A percentile compares a stretch with the other conserved stretches of the same genome.
phyloP scores from a whole-genome alignment of 2,797 vertebrate genomes.

The Adrianichthys oophorus region DNA sequence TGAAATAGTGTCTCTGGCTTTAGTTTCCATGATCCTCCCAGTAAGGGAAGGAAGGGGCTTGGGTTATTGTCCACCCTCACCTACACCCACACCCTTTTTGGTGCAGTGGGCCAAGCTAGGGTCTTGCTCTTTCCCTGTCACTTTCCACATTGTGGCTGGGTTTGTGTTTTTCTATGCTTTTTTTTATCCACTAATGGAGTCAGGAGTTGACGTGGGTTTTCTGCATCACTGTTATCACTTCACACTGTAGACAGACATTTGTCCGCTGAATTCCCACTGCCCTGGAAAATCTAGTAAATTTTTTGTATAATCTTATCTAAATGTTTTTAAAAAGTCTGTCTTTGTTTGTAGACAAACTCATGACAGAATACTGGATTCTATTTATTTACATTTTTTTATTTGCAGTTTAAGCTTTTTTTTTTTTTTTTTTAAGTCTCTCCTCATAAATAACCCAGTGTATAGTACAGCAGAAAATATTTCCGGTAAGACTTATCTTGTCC shows the following conservation, averaged over 20 bases:
- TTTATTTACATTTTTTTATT: no score
- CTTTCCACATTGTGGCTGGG: constrained; percentile 49
- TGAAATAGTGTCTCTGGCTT: constrained; percentile 36
- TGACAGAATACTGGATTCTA: no score
- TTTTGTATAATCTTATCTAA: background rate
- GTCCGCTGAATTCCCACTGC: no score
- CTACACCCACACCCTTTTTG: constrained; percentile 56
- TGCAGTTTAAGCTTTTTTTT: no score
- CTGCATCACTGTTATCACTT: background rate
- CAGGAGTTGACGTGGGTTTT: background rate
- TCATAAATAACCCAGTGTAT: no score
- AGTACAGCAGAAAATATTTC: no score
- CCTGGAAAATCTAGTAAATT: background rate
- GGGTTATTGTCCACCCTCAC: constrained; percentile 39
- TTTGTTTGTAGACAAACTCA: background rate
- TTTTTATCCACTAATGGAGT: constrained; percentile 16
- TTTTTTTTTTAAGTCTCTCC: no score
- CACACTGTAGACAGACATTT: no score
- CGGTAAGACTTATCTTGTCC: constrained; percentile 3
- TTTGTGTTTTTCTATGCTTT: constrained; percentile 40
- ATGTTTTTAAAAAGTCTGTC: background rate
- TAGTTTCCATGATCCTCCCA: constrained; percentile 73
- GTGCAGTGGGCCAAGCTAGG: constrained; percentile 54
- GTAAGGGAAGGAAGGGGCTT: constrained; percentile 70
- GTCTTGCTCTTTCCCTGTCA: constrained; percentile 50